Evolutionary conservation across 2,113 vertebrate genomes (phyloP).

Genomic region (Chionomys nivalis): DNA sequence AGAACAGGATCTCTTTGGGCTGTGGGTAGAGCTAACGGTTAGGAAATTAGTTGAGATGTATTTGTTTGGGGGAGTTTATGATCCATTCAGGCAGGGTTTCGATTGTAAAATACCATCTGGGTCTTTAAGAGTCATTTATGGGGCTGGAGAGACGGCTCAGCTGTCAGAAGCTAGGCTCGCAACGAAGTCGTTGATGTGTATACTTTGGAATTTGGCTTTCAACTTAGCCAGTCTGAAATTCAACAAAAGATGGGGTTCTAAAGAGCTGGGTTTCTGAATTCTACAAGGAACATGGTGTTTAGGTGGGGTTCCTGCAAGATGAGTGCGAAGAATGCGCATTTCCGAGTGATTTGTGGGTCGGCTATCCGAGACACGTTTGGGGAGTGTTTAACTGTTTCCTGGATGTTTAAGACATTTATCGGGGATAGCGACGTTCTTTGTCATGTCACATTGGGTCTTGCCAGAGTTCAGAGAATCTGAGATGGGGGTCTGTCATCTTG

Average conservation of each 20-base stretch:
- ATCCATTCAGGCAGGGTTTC: constrained; percentile 42
- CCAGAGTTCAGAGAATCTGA: background rate
- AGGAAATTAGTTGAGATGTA: background rate
- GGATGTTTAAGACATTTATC: background rate
- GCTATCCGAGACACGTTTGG: background rate
- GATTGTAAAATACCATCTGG: background rate
- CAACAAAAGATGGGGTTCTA: background rate
- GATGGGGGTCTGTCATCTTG: background rate
- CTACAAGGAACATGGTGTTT: constrained; percentile 12
- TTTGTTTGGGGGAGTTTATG: background rate
- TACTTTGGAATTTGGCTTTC: constrained; percentile 51
- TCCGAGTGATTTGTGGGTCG: background rate
- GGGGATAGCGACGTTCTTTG: background rate
- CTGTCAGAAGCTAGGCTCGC: background rate
- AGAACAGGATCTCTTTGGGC: constrained; percentile 13
- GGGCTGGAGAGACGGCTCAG: background rate
- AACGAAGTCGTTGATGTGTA: background rate
- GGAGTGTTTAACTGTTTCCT: background rate
- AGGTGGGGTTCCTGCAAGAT: background rate
- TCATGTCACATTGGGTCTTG: background rate
- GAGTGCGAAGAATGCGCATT: too few species aligned
- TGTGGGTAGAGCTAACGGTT: background rate
- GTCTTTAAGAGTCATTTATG: constrained; percentile 34
- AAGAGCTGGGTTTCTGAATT: background rate
- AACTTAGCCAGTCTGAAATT: constrained; percentile 36